Evolutionary conservation across 2,113 vertebrate genomes (phyloP), one percentile per base, ranked within the genome.

Genomic region (Elachura formosa): DNA sequence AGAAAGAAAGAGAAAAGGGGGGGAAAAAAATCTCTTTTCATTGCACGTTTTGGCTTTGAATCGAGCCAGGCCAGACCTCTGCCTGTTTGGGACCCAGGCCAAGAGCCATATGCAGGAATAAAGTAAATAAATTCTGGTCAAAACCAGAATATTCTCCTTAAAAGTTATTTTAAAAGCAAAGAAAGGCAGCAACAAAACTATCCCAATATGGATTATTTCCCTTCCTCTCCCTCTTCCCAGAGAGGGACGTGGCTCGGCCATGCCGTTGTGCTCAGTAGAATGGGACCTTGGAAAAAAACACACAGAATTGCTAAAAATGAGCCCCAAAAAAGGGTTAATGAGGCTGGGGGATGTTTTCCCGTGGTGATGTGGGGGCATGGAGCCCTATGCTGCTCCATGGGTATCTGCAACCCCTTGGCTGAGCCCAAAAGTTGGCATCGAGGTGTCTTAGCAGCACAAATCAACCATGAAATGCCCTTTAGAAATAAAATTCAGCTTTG

Each of bases 61-160:
- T 90, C 52, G 86, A 94, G 93, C 96, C 64, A 29, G 86, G 91
- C 76, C 94, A 92, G 94, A 88, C 75, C 86, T 90, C 94, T 85
- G 94, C 94, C 94, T 92, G 86, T 41, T 93, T 90, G 94, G 96
- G 96, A 90, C 23, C 23, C 38, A 38, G 84, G 94, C 96, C 96
- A 96, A 94, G 76, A 96, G 89, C 93, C 94, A 93, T 92, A 89
- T 90, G 93, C 84, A 86, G 80, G 46, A 84, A 92, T 88, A 96
- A 94, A 96, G 86, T 92, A 96, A 96, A 94, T 92, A 94, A 96
- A 96, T 93, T 94, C 96, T 95, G 86, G 89, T 94, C 83, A 90
- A 95, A 96, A 94, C 91, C 93, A 96, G 96, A 93, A 95, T 86
- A 90, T 96, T 94, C 94, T 93, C 80, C 89, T 88, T 76, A 88